These are phyloP conservation scores for Phalloptychus januarius DNA, from an alignment of 2,797 vertebrate genomes.

Conservation along the genomic window DNA sequence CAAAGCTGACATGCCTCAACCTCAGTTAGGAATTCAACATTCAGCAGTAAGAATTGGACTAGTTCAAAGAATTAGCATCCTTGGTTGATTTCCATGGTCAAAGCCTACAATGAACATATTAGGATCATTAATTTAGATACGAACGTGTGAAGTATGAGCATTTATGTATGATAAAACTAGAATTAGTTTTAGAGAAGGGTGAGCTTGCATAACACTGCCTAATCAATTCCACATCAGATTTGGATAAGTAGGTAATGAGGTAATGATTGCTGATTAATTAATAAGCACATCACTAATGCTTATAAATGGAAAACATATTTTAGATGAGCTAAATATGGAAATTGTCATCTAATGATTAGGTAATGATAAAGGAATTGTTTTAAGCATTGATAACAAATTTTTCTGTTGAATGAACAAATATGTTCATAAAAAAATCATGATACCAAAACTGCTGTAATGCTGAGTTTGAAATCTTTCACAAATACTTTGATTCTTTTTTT, in stretches of 20 bases:
- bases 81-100: no score
- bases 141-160: background rate
- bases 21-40: no score
- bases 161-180: background rate
- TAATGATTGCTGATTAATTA: background rate
- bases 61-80: background rate
- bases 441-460: background rate
- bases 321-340: background rate
- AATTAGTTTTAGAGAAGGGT: background rate
- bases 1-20: no score
- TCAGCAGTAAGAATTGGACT: background rate
- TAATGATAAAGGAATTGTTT: background rate
- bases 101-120: background rate
- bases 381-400: background rate
- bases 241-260: background rate
- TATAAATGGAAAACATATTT: background rate
- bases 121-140: background rate
- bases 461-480: background rate
- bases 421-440: background rate
- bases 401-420: background rate
- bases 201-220: conserved; percentile 2
- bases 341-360: background rate
- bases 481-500: background rate
- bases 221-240: background rate
- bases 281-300: background rate